Base-by-base conservation (phyloP, 2,888 invertebrate genomes). In the Xanthostigma xanthostigma region DNA sequence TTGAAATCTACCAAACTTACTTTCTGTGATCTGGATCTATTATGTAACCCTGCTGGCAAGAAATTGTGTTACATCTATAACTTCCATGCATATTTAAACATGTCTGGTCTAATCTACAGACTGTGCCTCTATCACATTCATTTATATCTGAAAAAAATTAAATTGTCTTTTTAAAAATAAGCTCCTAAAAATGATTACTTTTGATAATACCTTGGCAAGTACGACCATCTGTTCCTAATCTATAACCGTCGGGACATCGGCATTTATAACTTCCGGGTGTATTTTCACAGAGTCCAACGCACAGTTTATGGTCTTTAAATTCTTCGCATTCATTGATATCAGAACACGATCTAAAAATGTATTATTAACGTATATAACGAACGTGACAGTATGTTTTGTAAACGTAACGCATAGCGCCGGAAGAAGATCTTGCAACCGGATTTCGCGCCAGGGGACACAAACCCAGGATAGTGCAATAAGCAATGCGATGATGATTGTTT, bases 21-120 rank as follows among this genome's bases (percentile, higher is more conserved):
- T 93, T 91, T 62, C 81, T 88, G 51, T 84, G 80, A 46, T 76
- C 74, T 0, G 70, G 65, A 57, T 95, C 93, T 46, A 79, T 78
- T 27, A 78, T 69, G 65, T 95, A 97, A 44, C 91, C 89, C 0
- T 73, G 61, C 0, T 95, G 95, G 63, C 97, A 97, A 42, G 76
- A 71, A 53, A 96, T 85, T 13, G 73, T 73, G 57, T 90, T 88
- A 62, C 96, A 97, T 59, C 89, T 84, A 69, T 79, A 89, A 49
- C 85, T 75, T 1, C 97, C 97, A 50, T 90, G 73, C 1, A 84
- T 89, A 66, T 97, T 97, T 56, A 93, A 81, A 61, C 97, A 97
- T 44, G 88, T 78, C 56, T 84, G 78, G 52, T 85, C 80, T 0
- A 74, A 64, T n/a, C 71, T 66, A 49, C 79, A 77, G 4, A 70